phyloP scores from a whole-genome alignment of 2,888 invertebrate species.

The Hirtodrosophila trivittata region DNA sequence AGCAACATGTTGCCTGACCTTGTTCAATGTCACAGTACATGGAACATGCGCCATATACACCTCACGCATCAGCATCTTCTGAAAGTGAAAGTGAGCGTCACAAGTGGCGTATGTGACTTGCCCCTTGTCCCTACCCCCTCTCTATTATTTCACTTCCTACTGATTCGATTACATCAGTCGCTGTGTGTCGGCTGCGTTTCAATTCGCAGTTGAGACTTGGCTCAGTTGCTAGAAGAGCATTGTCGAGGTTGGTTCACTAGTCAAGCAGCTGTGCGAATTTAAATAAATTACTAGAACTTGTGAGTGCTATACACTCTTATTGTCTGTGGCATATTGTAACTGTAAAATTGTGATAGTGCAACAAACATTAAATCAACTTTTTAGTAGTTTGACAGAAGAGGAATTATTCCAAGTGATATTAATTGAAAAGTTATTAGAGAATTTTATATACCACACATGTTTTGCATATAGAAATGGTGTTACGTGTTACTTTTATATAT shows the following conservation, averaged over 20 bases:
- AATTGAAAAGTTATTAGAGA: too few species aligned
- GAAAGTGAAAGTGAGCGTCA: conserved; percentile 76
- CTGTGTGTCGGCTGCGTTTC: conserved; percentile 13
- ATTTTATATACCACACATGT: too few species aligned
- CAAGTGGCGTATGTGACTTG: conserved; percentile 16
- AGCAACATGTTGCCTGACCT: conserved; percentile 73
- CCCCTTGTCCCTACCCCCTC: too few species aligned
- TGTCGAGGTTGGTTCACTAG: conserved; percentile 61
- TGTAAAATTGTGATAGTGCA: conserved; percentile 1
- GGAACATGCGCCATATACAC: conserved; percentile 54
- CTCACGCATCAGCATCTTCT: conserved; percentile 24
- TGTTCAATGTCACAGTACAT: conserved; percentile 70
- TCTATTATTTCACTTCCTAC: conserved; percentile 29
- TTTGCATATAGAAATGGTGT: too few species aligned
- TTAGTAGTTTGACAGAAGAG: too few species aligned
- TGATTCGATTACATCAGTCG: conserved; percentile 65
- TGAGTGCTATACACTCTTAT: conserved; percentile 7
- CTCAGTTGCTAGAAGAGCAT: conserved; percentile 57
- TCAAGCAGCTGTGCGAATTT: not conserved
- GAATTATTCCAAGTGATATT: too few species aligned
- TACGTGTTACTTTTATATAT: too few species aligned
- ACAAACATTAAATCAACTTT: too few species aligned
- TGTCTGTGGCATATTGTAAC: not conserved
- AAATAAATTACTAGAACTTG: conserved; percentile 2
- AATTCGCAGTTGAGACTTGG: conserved; percentile 28